Evolutionary conservation across 2,113 vertebrate genomes (phyloP).

Genomic region (Procapra przewalskii): DNA sequence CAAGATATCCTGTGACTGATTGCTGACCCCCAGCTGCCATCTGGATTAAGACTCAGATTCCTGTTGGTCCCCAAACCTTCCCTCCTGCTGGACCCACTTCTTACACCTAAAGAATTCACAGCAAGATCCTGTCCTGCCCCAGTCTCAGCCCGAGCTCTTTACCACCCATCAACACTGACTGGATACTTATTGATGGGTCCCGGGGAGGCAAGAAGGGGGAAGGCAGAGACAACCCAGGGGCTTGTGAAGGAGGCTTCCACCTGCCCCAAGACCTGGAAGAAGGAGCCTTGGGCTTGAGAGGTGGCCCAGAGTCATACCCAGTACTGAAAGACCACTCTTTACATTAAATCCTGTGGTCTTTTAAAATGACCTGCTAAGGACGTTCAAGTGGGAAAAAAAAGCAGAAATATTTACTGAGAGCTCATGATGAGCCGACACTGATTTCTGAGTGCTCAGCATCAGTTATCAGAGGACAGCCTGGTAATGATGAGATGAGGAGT

Average conservation of each 20-base stretch:
- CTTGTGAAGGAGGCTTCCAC: neutral
- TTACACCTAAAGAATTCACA: constrained; percentile 62
- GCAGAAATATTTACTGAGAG: neutral
- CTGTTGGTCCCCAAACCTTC: neutral
- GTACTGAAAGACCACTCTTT: neutral
- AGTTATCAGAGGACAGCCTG: neutral
- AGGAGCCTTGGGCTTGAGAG: neutral
- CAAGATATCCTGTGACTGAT: neutral
- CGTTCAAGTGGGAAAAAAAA: neutral
- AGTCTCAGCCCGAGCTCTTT: constrained; percentile 66
- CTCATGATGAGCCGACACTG: neutral
- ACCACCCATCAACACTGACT: constrained; percentile 68
- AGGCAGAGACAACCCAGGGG: neutral
- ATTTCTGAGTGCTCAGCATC: neutral
- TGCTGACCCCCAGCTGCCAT: neutral
- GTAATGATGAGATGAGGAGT: fast-evolving
- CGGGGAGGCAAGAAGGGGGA: neutral
- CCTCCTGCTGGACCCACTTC: constrained; percentile 47
- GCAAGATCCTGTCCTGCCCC: constrained; percentile 46
- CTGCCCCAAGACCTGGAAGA: neutral
- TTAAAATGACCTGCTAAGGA: neutral
- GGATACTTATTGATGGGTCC: constrained; percentile 70
- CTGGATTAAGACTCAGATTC: neutral
- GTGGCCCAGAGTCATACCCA: neutral
- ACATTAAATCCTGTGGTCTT: neutral